Percentiles rank a stretch among this genome's conserved stretches.
Evolutionary conservation across 2,888 invertebrate species (phyloP).

Genomic region (Philhelius pedissequus): DNA sequence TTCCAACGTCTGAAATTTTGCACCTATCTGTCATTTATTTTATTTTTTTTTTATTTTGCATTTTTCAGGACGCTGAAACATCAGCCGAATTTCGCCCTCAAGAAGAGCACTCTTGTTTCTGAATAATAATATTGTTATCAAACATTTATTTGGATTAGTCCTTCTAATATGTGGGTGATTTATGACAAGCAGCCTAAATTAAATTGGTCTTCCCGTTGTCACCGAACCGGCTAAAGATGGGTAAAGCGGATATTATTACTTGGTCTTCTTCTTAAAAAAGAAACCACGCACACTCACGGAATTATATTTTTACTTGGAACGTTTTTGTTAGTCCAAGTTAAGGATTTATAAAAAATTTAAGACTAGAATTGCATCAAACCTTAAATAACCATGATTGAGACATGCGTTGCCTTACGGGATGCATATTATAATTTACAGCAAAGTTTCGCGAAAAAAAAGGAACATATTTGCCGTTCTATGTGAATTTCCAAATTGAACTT

Average conservation of each 20-base stretch:
- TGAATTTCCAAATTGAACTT: too few species aligned
- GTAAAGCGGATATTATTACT: neutral
- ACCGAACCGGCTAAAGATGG: neutral
- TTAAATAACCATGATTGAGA: too few species aligned
- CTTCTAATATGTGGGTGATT: slow-evolving; percentile 43
- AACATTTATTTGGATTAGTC: slow-evolving; percentile 51
- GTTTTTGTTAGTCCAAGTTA: too few species aligned
- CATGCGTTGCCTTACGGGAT: too few species aligned
- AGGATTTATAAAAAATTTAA: too few species aligned
- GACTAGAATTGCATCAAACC: too few species aligned
- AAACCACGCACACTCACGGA: neutral
- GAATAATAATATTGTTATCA: slow-evolving; percentile 52
- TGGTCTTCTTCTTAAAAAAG: neutral
- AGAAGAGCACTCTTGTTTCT: slow-evolving; percentile 2
- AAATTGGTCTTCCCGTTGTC: slow-evolving; percentile 8
- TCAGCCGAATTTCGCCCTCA: neutral
- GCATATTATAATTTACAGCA: too few species aligned
- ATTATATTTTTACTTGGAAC: neutral
- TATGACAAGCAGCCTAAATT: slow-evolving; percentile 51
- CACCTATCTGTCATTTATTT: slow-evolving; percentile 18
- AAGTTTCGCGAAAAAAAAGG: too few species aligned
- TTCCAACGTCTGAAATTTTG: neutral
- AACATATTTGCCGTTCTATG: too few species aligned
- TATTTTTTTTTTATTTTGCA: neutral
- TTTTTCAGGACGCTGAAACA: neutral